Evolutionary conservation across 2,888 invertebrate genomes (phyloP).

Genomic region (Apotomis capreana): DNA sequence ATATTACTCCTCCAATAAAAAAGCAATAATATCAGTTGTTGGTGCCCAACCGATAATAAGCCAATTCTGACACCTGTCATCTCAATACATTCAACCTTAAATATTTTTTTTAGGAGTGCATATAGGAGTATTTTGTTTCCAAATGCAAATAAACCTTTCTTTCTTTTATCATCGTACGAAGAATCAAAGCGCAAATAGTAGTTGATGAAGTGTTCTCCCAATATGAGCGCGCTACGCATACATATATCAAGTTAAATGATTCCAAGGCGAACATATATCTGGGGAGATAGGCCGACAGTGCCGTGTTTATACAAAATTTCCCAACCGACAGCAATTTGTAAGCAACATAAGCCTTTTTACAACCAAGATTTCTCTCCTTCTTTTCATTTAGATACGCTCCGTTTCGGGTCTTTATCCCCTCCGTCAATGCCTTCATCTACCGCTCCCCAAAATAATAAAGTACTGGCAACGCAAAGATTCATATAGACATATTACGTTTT

Average conservation of each 20-base stretch:
- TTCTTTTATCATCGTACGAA: neutral
- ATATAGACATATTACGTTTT: neutral
- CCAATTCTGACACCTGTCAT: too few relatives aligned
- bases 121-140: neutral
- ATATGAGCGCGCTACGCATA: slow-evolving; percentile 52
- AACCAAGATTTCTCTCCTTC: slow-evolving; percentile 52
- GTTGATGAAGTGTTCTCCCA: slow-evolving; percentile 42
- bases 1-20: too few relatives aligned
- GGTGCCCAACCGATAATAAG: too few relatives aligned
- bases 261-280: slow-evolving; percentile 59
- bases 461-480: neutral
- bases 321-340: neutral
- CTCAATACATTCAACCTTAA: too few relatives aligned
- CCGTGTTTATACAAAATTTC: slow-evolving; percentile 46
- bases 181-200: slow-evolving; percentile 28
- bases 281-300: slow-evolving; percentile 61
- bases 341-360: slow-evolving; percentile 5
- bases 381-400: slow-evolving; percentile 65
- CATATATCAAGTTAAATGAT: slow-evolving; percentile 64
- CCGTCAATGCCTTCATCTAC: slow-evolving; percentile 61
- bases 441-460: slow-evolving; percentile 1
- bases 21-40: too few relatives aligned
- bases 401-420: slow-evolving; percentile 60
- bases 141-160: neutral
- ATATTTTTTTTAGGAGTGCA: too few relatives aligned